Base-by-base conservation (phyloP, 1,140 invertebrate species). In the Brachionus manjavacas region DNA sequence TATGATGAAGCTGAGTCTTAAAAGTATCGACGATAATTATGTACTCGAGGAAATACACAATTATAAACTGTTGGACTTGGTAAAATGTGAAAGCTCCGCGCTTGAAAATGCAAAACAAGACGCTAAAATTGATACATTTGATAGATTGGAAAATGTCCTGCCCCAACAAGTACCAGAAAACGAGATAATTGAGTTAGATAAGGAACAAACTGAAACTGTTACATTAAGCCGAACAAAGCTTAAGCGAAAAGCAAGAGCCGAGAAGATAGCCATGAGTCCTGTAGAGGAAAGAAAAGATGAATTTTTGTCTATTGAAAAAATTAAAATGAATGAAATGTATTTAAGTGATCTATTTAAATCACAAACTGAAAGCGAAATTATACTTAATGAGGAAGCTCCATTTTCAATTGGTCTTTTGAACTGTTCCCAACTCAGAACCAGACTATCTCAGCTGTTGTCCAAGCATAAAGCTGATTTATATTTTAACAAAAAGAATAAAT, bases 361-460 rank as follows among this genome's bases (percentile, higher is more conserved):
- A 20, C 41, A 76, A 76, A 76, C 72, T 49, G 72, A 76, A 49
- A 76, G 25, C 11, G 72, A 76, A 76, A 49, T 76, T 20, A n/a
- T 76, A 4, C n/a, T 76, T 4, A 76, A 76, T 49, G 72, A 76
- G 12, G 41, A 76, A n/a, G 7, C 43, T 11, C 72, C 72, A 25
- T 52, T 76, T 49, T 76, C 72, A 76, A 76, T 76, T 9, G 72
- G 41, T 23, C 43, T 76, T 23, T n/a, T 76, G 0, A 76, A 76
- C 23, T 76, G 72, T 76, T 11, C 39, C 25, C 43, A 76, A 23
- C 43, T 76, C 16, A 76, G 72, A 23, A 20, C 20, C 41, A 46
- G 46, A 14, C 12, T 76, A 4, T n/a, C 23, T 28, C 16, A 76
- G 52, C 2, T 23, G 11, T 28, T 76, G 12, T 12, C 25, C 23